phyloP scores from a whole-genome alignment of 1,140 invertebrate genomes.

The Chionoecetes opilio region DNA sequence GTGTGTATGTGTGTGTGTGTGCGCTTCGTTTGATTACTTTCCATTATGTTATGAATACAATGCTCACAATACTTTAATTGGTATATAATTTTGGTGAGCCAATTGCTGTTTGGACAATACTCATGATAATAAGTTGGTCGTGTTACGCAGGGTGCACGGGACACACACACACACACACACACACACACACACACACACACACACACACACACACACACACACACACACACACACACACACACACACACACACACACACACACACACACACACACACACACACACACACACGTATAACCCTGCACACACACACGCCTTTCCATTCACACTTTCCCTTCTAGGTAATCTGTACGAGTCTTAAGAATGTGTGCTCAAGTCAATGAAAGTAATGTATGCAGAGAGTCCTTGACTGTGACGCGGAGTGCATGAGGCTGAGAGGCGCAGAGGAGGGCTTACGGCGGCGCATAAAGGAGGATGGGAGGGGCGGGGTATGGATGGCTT shows the following conservation, averaged over 20 bases:
- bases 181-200: no score
- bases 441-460: not conserved
- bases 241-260: no score
- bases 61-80: not conserved
- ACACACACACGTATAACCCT: not conserved
- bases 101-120: not conserved
- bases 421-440: not conserved
- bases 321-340: not conserved
- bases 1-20: no score
- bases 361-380: not conserved
- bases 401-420: not conserved
- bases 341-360: slow-evolving; percentile 19
- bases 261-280: not conserved
- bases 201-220: not conserved
- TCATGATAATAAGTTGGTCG: not conserved
- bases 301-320: slow-evolving; percentile 29
- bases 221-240: not conserved
- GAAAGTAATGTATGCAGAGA: not conserved
- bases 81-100: not conserved
- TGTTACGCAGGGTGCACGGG: not conserved
- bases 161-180: no score
- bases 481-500: not conserved
- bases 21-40: not conserved
- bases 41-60: slow-evolving; percentile 30
- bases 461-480: not conserved